Evolutionary conservation across 2,797 vertebrate genomes (phyloP).

Genomic region (Pterois miles): DNA sequence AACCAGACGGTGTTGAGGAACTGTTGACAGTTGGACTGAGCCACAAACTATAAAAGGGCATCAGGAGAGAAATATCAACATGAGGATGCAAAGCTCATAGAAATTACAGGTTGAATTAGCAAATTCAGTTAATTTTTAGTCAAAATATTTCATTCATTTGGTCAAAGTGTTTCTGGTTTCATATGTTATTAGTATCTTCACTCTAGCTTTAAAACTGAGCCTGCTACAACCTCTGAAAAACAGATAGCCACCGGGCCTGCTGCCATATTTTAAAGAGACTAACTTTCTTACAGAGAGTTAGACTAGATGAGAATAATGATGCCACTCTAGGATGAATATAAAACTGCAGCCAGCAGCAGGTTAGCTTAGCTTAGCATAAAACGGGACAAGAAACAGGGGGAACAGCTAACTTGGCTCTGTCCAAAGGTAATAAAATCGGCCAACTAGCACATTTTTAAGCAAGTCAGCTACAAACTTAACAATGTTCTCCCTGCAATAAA

Average conservation of each 20-base stretch:
- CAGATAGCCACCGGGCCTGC: too few species aligned
- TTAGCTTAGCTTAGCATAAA: constrained; percentile 4
- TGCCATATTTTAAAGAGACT: too few species aligned
- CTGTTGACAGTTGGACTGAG: constrained; percentile 99
- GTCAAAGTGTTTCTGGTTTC: too few species aligned
- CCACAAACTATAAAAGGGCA: constrained; percentile 88
- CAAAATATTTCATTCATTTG: too few species aligned
- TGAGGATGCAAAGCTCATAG: background rate
- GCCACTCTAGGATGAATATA: background rate
- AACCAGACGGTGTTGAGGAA: constrained; percentile 99
- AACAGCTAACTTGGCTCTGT: background rate
- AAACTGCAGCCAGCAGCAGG: background rate
- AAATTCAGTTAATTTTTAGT: background rate
- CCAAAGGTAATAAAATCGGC: background rate
- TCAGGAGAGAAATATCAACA: background rate
- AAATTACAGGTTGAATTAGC: background rate
- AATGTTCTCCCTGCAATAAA: background rate
- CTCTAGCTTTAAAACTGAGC: too few species aligned
- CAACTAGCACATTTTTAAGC: background rate
- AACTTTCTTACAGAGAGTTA: background rate
- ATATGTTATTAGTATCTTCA: too few species aligned
- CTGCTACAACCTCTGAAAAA: rapidly evolving
- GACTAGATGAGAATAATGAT: background rate
- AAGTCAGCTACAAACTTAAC: background rate
- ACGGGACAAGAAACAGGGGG: background rate